phyloP scores from a whole-genome alignment of 2,113 vertebrate species.

The Carassius gibelio region DNA sequence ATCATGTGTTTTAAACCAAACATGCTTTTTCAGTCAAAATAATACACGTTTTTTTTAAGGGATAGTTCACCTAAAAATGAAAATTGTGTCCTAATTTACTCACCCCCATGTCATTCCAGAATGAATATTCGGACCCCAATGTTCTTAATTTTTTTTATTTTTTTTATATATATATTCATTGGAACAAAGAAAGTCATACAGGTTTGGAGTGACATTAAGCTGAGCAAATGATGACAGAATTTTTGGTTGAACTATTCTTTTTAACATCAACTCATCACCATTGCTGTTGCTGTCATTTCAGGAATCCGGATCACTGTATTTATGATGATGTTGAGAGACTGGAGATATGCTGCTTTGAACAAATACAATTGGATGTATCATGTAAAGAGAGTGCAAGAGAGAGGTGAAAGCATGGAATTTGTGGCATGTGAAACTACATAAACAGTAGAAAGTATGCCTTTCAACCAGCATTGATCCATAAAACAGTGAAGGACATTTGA shows the following conservation, averaged over 20 bases:
- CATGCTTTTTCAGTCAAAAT: constrained; percentile 45
- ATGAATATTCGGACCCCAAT: background rate
- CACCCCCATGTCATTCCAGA: background rate
- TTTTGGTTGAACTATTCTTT: background rate
- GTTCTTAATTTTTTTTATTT: background rate
- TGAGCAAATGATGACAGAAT: background rate
- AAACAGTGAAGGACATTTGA: constrained; percentile 11
- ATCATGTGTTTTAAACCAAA: constrained; percentile 55
- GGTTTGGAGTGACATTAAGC: background rate
- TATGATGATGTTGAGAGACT: background rate
- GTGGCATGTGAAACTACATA: background rate
- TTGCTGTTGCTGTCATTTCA: background rate
- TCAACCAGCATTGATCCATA: background rate
- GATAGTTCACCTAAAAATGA: background rate
- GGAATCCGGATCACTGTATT: background rate
- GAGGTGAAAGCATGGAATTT: background rate
- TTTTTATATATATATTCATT: no score
- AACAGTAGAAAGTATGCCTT: background rate
- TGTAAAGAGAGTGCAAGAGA: background rate
- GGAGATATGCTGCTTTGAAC: background rate
- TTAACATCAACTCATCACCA: background rate
- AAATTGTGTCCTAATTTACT: background rate
- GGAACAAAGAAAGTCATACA: background rate
- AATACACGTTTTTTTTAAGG: background rate
- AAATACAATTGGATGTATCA: background rate